Evolutionary conservation across 1,140 invertebrate genomes (phyloP).

Genomic region (Drosophila baimaii): DNA sequence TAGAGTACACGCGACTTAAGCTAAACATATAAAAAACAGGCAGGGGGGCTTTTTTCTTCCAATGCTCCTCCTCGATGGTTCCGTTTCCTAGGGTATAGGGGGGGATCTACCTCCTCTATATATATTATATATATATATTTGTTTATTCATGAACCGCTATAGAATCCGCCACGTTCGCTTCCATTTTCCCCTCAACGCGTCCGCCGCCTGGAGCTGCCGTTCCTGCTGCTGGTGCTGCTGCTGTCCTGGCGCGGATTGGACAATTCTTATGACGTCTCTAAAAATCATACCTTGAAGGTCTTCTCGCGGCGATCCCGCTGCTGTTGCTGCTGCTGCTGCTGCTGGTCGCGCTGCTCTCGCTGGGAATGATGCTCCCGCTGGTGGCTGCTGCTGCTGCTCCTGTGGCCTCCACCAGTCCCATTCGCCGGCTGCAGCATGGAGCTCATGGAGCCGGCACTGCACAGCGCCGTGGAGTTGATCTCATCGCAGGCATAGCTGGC

Average conservation of each 20-base stretch:
- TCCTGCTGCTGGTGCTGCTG: constrained; percentile 23
- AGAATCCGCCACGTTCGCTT: constrained; percentile 72
- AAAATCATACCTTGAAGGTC: constrained; percentile 84
- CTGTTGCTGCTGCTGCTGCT: constrained; percentile 66
- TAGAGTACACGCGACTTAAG: constrained; percentile 33
- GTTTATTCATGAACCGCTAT: constrained; percentile 50
- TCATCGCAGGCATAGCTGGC: constrained; percentile 77
- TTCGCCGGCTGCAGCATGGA: constrained; percentile 54
- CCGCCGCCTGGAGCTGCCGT: constrained; percentile 57
- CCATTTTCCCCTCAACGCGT: constrained; percentile 56
- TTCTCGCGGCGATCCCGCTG: constrained; percentile 82
- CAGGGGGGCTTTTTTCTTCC: constrained; percentile 21
- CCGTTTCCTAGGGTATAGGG: neutral
- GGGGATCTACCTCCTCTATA: constrained; percentile 5
- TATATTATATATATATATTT: neutral
- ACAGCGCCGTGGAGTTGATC: constrained; percentile 33
- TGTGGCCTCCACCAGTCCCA: constrained; percentile 30
- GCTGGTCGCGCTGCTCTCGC: constrained; percentile 45
- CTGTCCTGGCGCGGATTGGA: constrained; percentile 72
- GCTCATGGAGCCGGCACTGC: constrained; percentile 71
- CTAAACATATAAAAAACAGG: constrained; percentile 41
- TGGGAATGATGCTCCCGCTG: constrained; percentile 55
- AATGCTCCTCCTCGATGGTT: constrained; percentile 18
- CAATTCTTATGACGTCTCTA: constrained; percentile 85
- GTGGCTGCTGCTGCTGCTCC: constrained; percentile 22